Percentiles rank a stretch among this genome's conserved stretches.
phyloP scores from a whole-genome alignment of 1,140 invertebrate species.

The Zaprionus capensis region DNA sequence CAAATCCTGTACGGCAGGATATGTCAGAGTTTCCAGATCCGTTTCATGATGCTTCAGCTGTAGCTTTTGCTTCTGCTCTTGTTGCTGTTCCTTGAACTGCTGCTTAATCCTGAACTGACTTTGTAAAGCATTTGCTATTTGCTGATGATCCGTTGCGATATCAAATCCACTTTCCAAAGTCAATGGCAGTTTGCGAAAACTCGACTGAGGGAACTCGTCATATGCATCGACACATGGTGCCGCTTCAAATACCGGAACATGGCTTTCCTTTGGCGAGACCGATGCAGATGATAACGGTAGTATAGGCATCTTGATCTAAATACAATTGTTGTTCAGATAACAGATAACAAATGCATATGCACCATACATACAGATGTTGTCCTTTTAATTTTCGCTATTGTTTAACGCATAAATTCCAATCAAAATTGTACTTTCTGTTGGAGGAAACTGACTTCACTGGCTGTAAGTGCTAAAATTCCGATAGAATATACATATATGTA shows the following conservation, averaged over 20 bases:
- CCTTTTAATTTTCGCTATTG: background rate
- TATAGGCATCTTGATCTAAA: slow-evolving; percentile 21
- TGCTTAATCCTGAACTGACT: slow-evolving; percentile 68
- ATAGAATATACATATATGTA: background rate
- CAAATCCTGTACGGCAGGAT: background rate
- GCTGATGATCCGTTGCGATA: slow-evolving; percentile 21
- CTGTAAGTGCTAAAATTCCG: background rate
- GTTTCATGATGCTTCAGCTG: slow-evolving; percentile 6
- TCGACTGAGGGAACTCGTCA: background rate
- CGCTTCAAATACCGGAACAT: background rate
- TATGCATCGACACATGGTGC: slow-evolving; percentile 11
- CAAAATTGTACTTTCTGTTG: background rate
- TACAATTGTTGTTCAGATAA: background rate
- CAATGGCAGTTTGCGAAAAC: background rate
- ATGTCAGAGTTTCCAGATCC: background rate
- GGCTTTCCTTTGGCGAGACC: background rate
- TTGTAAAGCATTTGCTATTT: slow-evolving; percentile 43
- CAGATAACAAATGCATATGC: background rate
- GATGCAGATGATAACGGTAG: slow-evolving; percentile 3
- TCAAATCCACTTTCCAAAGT: background rate
- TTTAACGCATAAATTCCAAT: background rate
- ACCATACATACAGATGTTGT: slow-evolving; percentile 10
- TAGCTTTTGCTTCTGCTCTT: slow-evolving; percentile 20
- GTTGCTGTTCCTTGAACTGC: slow-evolving; percentile 43
- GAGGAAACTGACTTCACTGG: background rate